Evolutionary conservation across 2,797 vertebrate species (phyloP).

Genomic region (Danio jaintianensis): DNA sequence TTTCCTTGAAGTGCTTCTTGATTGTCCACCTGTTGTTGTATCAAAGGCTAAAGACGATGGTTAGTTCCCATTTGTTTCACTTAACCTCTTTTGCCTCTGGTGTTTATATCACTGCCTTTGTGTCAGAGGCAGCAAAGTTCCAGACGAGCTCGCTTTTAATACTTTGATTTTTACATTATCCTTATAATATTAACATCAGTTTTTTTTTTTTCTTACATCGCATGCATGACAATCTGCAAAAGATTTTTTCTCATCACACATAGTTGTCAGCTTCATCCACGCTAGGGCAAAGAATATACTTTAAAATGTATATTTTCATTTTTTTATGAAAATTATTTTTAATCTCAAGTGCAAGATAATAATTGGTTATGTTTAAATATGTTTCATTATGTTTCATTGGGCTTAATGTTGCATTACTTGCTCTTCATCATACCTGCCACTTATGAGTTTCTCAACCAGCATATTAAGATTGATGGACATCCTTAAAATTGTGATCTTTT

Average conservation of each 20-base stretch:
- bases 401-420: not conserved
- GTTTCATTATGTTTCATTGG: not conserved
- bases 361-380: not conserved
- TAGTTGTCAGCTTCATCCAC: not conserved
- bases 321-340: too few relatives aligned
- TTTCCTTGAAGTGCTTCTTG: not conserved
- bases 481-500: not conserved
- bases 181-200: not conserved
- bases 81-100: not conserved
- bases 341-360: not conserved
- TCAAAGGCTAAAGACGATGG: not conserved
- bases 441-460: constrained; percentile 1
- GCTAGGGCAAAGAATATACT: not conserved
- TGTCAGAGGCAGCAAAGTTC: not conserved
- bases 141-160: not conserved
- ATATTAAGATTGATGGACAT: constrained; percentile 10
- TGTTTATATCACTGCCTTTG: not conserved
- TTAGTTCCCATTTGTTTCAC: not conserved
- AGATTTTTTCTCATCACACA: not conserved
- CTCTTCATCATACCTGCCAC: constrained; percentile 16
- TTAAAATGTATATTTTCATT: not conserved
- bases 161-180: not conserved
- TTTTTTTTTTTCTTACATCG: not conserved
- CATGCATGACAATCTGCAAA: not conserved
- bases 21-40: constrained; percentile 18